These are phyloP conservation scores for Limnephilus auricula DNA, from an alignment of 2,888 invertebrate species.

Conservation along the genomic window DNA sequence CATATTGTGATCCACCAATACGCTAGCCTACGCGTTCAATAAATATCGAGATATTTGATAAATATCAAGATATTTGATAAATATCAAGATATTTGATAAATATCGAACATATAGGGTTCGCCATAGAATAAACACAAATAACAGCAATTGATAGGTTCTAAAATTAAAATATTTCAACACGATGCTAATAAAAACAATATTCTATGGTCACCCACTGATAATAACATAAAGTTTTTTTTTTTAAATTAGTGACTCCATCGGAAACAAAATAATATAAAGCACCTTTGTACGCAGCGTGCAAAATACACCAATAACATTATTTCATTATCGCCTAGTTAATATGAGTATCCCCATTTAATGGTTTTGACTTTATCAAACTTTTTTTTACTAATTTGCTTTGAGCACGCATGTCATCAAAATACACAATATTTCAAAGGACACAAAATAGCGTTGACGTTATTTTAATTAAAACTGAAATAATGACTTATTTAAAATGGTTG, in stretches of 20 bases:
- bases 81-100: no score
- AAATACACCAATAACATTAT: background rate
- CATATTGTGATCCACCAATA: no score
- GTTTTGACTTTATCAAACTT: background rate
- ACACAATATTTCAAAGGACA: background rate
- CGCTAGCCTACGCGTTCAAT: no score
- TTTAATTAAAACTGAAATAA: constrained; percentile 6
- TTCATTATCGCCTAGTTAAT: background rate
- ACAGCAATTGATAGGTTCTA: no score
- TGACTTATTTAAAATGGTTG: background rate
- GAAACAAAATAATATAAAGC: background rate
- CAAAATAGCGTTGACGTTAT: background rate
- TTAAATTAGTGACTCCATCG: background rate
- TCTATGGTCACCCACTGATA: background rate
- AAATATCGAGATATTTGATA: no score
- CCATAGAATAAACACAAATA: no score
- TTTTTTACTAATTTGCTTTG: background rate
- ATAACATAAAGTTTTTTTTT: background rate
- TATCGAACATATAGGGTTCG: no score
- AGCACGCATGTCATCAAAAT: background rate
- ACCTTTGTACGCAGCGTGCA: background rate
- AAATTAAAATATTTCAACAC: background rate
- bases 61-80: no score
- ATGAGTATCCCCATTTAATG: background rate
- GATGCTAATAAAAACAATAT: background rate